Base-by-base conservation (phyloP, 2,113 vertebrate species). In the Erinaceus europaeus region DNA sequence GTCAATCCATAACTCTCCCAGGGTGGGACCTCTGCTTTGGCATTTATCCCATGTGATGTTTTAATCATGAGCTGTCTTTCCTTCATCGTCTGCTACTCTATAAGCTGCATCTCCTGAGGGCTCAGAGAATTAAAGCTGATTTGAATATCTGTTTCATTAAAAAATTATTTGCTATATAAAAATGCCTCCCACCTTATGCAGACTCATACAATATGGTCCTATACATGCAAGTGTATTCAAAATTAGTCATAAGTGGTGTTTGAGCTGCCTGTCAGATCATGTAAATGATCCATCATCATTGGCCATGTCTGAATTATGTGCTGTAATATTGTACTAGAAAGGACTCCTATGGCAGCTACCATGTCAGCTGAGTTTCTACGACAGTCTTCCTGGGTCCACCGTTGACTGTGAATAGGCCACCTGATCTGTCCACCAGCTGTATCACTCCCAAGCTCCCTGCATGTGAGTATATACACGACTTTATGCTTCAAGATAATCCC, bases 111-210 rank as follows among this genome's bases (percentile, higher is more conserved):
- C 44, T 84, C 88, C 18, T 44, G 17, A 27, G 44, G 9, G 23
- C 53, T 55, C 64, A 18, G 15, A 77, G 71, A 78, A 76, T 50
- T 29, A 59, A 79, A 72, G 40, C 73, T 72, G 57, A 84, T 89
- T 90, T 90, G 50, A 86, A 68, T 78, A 85, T 32, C 29, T 72
- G n/a, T 27, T 68, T 91, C 77, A 91, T 68, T 78, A 91, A 82
- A 87, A 59, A 32, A 77, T 55, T 15, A 25, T 84, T 85, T 74
- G 73, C 72, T 59, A 55, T 17, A 78, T 85, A 73, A 32, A 81
- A 53, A 53, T 65, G 32, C 40, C 46, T 77, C 44, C n/a, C 6
- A 18, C 42, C 20, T 4, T 4, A 62, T 29, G 34, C 55, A 77
- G 17, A 55, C 29, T 23, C 32, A n/a, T 21, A 13, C 50, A 53